Evolutionary conservation across 1,140 invertebrate species (phyloP).

Genomic region (Mactra quadrangularis): DNA sequence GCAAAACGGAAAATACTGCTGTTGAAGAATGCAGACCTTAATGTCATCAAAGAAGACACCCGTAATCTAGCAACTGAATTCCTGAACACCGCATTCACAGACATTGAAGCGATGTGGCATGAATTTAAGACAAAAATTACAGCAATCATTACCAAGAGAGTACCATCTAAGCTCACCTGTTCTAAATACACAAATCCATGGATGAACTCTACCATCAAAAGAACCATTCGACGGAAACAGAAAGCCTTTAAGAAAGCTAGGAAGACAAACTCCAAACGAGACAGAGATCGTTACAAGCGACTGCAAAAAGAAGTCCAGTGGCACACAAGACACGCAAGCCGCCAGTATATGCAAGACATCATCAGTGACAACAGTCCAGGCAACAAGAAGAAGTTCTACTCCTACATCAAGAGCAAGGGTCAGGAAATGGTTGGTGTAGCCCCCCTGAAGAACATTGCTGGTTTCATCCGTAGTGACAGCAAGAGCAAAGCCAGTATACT

Average conservation of each 20-base stretch:
- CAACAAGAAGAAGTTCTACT: slow-evolving; percentile 40
- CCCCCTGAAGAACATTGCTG: slow-evolving; percentile 7
- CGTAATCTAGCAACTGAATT: background rate
- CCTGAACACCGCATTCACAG: background rate
- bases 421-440: slow-evolving; percentile 36
- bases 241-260: slow-evolving; percentile 21
- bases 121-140: slow-evolving; percentile 1
- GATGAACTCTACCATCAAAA: slow-evolving; percentile 37
- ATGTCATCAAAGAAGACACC: background rate
- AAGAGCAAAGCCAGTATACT: slow-evolving; percentile 18
- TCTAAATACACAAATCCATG: slow-evolving; percentile 35
- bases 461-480: slow-evolving; percentile 22
- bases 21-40: slow-evolving; percentile 7
- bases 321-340: background rate
- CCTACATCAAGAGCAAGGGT: slow-evolving; percentile 44
- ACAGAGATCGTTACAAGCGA: slow-evolving; percentile 16
- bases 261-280: slow-evolving; percentile 29
- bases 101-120: slow-evolving; percentile 13
- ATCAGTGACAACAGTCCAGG: background rate
- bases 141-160: slow-evolving; percentile 2
- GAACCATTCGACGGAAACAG: slow-evolving; percentile 13
- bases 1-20: slow-evolving; percentile 3
- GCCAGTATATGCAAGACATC: too few relatives aligned
- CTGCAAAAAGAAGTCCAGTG: background rate
- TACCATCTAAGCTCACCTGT: slow-evolving; percentile 23